Evolutionary conservation across 92 coral and sea anemone genomes (phyloP), one percentile per base, ranked within the genome.

Genomic region (Diadumene lineata): DNA sequence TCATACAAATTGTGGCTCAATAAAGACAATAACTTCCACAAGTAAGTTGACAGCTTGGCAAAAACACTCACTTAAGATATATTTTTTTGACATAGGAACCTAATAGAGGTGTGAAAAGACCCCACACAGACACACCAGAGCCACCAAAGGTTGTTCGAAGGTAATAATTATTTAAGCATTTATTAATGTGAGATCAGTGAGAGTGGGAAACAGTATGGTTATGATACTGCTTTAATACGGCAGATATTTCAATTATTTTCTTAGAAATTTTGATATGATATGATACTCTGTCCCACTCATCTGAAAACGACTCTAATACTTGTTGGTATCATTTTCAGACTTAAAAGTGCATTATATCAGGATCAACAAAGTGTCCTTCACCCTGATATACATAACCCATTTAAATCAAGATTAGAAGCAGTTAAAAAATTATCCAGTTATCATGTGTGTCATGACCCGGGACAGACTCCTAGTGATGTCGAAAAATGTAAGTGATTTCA

Each of bases 381-480:
- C 43, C 89, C 96, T 32, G 98, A 86, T 26, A 22, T 91, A 2
- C 89, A 91, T 64, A 84, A 79, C 30, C 89, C 94, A 1, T 94
- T 94, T 69, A 77, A 85, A 68, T 68, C 90, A 11, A 84, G 73
- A 38, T 90, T 86, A 17, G 98, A 94, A 34, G 89, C 89, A 22
- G 68, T 86, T 26, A 94, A 81, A 75, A 87, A 85, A 44, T 88
- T 94, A 0, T 78, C 86, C 25, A 87, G 81, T 28, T 94, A 90
- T 65, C 98, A 94, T 73, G 97, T 94, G 50, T 92, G 82, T 70
- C 88, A 92, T 48, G 98, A 94, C 66, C 96, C 94, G 50, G 90
- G 80, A 28, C 92, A 84, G 48, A 77, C 93, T 16, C 83, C 89
- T 48, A 89, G 72, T 46, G 97, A 92, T 73, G 72, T 84, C 17